These are phyloP conservation scores for Dynastes hyllus DNA, from an alignment of 2,888 invertebrate genomes.

Conservation along the genomic window DNA sequence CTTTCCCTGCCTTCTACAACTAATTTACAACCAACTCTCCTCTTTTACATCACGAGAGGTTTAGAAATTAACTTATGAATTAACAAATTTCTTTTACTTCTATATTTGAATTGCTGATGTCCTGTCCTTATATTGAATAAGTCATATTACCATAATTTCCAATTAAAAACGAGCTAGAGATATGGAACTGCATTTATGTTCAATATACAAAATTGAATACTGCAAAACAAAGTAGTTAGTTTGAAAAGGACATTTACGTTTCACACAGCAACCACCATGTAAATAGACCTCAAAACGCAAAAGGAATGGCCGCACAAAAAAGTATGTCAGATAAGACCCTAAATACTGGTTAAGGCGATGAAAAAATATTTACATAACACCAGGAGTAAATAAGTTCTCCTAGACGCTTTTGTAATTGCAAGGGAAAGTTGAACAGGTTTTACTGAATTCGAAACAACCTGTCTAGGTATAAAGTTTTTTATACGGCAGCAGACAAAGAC, in stretches of 20 bases:
- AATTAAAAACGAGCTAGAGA: too few relatives aligned
- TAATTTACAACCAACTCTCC: too few relatives aligned
- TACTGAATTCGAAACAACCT: constrained; percentile 42
- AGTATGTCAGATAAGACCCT: background rate
- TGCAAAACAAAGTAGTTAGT: background rate
- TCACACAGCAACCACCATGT: background rate
- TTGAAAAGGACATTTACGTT: background rate
- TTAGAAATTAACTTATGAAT: too few relatives aligned
- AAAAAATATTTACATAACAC: constrained; percentile 35
- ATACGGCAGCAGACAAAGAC: constrained; percentile 14
- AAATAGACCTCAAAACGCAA: background rate
- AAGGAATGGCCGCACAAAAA: background rate
- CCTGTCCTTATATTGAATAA: too few relatives aligned
- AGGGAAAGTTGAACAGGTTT: constrained; percentile 41
- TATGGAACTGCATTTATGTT: too few relatives aligned
- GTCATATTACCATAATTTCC: too few relatives aligned
- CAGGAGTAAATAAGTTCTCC: constrained; percentile 38
- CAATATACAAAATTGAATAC: too few relatives aligned
- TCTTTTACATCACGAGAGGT: too few relatives aligned
- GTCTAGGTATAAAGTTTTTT: constrained; percentile 34
- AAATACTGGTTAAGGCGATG: constrained; percentile 13
- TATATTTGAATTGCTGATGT: too few relatives aligned
- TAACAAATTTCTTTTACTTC: too few relatives aligned
- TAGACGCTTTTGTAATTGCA: constrained; percentile 19
- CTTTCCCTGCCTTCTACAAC: too few relatives aligned